A percentile compares a stretch with the other conserved stretches of the same genome.
Conservation (phyloP, 2,113 vertebrate species). For the Nothoprocta perdicaria region DNA sequence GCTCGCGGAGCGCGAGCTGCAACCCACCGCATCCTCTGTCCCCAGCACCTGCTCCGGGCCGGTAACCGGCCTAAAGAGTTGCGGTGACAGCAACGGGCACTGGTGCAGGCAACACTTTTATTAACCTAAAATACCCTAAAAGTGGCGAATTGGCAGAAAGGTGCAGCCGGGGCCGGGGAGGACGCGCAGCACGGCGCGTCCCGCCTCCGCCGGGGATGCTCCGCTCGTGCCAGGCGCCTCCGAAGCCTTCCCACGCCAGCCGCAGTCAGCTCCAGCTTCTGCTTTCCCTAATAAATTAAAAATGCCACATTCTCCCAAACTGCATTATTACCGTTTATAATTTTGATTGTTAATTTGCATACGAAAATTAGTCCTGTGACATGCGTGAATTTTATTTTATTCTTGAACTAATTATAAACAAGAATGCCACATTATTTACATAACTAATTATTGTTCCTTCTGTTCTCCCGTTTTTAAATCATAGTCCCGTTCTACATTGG, state of each 20-base stretch:
- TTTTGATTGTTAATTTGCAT: slow-evolving; percentile 99
- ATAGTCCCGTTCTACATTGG: slow-evolving; percentile 72
- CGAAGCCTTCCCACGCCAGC: slow-evolving; percentile 79
- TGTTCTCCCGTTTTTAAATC: slow-evolving; percentile 86
- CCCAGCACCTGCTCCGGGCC: slow-evolving; percentile 79
- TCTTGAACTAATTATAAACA: slow-evolving; percentile 99
- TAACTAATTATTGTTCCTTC: slow-evolving; percentile 99
- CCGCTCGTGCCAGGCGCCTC: slow-evolving; percentile 57
- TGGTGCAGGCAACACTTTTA: slow-evolving; percentile 78
- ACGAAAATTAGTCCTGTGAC: slow-evolving; percentile 97
- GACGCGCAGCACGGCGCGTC: too few relatives aligned
- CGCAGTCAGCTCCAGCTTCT: slow-evolving; percentile 81
- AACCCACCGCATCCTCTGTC: slow-evolving; percentile 70
- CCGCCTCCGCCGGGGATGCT: too few relatives aligned
- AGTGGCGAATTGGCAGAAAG: slow-evolving; percentile 81
- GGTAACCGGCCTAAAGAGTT: slow-evolving; percentile 79
- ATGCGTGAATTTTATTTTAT: slow-evolving; percentile 90
- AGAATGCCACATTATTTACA: slow-evolving; percentile 99
- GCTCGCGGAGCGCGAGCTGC: slow-evolving; percentile 46
- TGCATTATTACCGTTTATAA: slow-evolving; percentile 98
- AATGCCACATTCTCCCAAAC: slow-evolving; percentile 90
- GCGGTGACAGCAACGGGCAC: too few relatives aligned
- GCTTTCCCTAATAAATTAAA: slow-evolving; percentile 89
- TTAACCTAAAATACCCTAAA: slow-evolving; percentile 84
- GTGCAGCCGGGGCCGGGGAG: slow-evolving; percentile 40